phyloP scores from a whole-genome alignment of 2,113 vertebrate species.

The Tricholaema leucomelas region DNA sequence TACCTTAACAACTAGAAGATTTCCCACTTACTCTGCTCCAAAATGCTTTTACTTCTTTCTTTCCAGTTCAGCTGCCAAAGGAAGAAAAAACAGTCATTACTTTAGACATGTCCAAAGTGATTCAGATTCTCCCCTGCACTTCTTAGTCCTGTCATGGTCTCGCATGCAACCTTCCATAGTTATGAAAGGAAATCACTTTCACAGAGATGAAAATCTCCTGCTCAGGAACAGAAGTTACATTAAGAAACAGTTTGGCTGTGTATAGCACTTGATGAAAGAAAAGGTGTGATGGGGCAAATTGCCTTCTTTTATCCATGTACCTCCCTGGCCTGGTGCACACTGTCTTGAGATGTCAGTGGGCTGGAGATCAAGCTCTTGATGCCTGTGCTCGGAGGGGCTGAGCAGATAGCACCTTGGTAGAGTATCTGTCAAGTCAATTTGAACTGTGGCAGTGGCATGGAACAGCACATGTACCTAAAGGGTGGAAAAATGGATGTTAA shows the following conservation, averaged over 20 bases:
- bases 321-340: background rate
- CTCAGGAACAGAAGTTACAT: background rate
- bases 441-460: background rate
- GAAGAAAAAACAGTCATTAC: background rate
- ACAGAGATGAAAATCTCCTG: background rate
- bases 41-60: background rate
- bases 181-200: background rate
- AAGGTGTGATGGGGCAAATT: background rate
- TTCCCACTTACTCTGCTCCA: background rate
- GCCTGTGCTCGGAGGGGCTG: background rate
- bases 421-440: background rate
- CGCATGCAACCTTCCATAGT: background rate
- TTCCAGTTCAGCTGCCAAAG: background rate
- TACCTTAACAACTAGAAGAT: background rate
- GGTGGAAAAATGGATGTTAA: background rate
- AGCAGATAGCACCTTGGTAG: background rate
- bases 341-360: background rate
- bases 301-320: background rate
- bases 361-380: background rate
- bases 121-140: background rate
- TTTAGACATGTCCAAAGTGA: fast-evolving
- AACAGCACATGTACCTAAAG: background rate
- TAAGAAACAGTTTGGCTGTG: background rate
- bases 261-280: background rate
- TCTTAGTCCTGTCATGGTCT: background rate